Evolutionary conservation across 2,113 vertebrate genomes (phyloP), one percentile per base, ranked within the genome.

Genomic region (Aphelocoma coerulescens): DNA sequence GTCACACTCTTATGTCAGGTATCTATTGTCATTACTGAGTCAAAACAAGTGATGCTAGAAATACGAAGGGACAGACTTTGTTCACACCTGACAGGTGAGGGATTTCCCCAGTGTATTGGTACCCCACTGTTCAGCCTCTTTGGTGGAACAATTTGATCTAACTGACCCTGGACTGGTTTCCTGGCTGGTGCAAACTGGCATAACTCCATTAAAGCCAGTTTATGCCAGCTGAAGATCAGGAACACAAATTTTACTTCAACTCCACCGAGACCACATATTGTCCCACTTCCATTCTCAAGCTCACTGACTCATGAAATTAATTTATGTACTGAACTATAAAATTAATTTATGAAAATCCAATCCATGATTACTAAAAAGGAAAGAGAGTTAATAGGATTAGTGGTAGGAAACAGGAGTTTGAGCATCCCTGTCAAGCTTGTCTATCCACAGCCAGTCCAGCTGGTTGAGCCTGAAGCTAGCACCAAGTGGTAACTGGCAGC

Each of bases 311-410:
- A 24, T 91, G 85, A 96, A 97, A 97, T 97, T 95, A 94, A 96
- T 95, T 94, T 97, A 96, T 79, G 91, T 92, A 94, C 63, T 94
- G 84, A 97, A 95, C 85, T 95, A 96, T 96, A 89, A 93, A 96
- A 95, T 95, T 97, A 96, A 97, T 94, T 94, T 95, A 95, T 93
- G 91, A 96, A 96, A 97, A 96, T 94, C 90, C 76, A 97, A 68
- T 67, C 92, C 76, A 76, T 80, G 93, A 91, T 93, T 91, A 68
- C 79, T 78, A 95, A 91, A 81, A 96, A 97, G 92, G 87, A 93
- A 95, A 85, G 55, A 66, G 54, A 89, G 43, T 74, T 94, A 97
- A 96, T 85, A 95, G 92, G 95, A 96, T 97, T 96, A 97, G 91
- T 69, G 77, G 91, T 44, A 83, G 73, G 82, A 76, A 95, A 91